phyloP scores from a whole-genome alignment of 2,797 vertebrate species.

The Melanotaenia maccullochi region DNA sequence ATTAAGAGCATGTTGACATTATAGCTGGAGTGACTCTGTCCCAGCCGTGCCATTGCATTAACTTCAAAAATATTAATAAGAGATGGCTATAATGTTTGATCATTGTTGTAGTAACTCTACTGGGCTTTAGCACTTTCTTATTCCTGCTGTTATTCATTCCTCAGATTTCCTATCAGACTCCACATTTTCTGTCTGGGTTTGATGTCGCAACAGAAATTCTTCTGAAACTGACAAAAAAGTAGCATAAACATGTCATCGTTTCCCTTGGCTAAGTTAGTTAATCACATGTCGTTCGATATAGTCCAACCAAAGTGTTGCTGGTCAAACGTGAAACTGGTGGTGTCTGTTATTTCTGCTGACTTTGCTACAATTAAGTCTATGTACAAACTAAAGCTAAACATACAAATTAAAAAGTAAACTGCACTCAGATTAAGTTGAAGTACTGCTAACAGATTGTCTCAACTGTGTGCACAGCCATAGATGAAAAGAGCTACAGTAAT shows the following conservation, averaged over 20 bases:
- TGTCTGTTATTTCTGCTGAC: slow-evolving; percentile 53
- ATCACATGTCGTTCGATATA: slow-evolving; percentile 19
- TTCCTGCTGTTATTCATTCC: background rate
- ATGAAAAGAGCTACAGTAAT: slow-evolving; percentile 80
- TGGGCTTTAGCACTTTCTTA: background rate
- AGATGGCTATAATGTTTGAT: background rate
- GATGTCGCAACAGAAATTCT: slow-evolving; percentile 20
- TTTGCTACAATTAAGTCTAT: slow-evolving; percentile 59
- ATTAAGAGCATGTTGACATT: background rate
- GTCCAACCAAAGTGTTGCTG: slow-evolving; percentile 32
- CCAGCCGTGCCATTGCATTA: background rate
- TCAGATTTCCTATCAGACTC: slow-evolving; percentile 13
- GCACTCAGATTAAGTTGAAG: slow-evolving; percentile 76
- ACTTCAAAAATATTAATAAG: background rate
- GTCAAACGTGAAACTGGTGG: slow-evolving; percentile 12
- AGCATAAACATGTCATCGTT: slow-evolving; percentile 39
- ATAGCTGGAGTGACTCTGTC: background rate
- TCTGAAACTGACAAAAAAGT: slow-evolving; percentile 48
- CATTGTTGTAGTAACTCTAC: background rate
- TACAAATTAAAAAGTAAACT: slow-evolving; percentile 75
- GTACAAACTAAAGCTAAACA: slow-evolving; percentile 65
- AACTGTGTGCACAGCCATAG: slow-evolving; percentile 69
- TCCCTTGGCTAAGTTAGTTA: slow-evolving; percentile 24
- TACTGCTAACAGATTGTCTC: slow-evolving; percentile 78
- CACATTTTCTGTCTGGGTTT: slow-evolving; percentile 31